Evolutionary conservation across 2,888 invertebrate genomes (phyloP), one percentile per base, ranked within the genome.

Genomic region (Dendrolimus pini): DNA sequence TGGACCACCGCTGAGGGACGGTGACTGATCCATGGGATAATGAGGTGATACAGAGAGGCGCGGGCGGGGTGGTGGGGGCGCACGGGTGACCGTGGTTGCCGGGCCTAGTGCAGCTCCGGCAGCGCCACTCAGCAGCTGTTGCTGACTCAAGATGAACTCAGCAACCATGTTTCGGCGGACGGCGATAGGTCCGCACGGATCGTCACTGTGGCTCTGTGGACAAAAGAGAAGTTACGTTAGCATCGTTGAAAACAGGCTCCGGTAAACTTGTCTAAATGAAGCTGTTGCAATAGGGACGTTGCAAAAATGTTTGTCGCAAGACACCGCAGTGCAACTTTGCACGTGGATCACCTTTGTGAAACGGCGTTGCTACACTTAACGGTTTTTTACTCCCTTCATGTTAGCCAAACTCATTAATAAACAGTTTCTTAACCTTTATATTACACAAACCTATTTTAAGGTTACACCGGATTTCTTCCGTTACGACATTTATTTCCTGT

Each of bases 111-210:
- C 72, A 0, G 80, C 80, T n/a, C 84, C 85, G 41, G 82, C 87
- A 41, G 81, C 80, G 12, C 73, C 78, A 54, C 78, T 75, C 69
- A 90, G 72, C 80, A 90, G 78, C 75, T 87, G 91, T 73, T 93
- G 94, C 82, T 94, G 95, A 78, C 95, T 95, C 83, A 95, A 92
- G 78, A 95, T 94, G 86, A 96, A 95, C 92, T 96, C 96, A 86
- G 96, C 96, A 89, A 96, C 96, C 95, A 96, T 96, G 93, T 95
- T 95, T 92, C 93, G 94, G 87, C 94, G 93, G 88, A 89, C 89
- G 72, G 77, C 76, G 69, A 76, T 77, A 58, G 82, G 88, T 80
- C 91, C 91, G 91, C 88, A 83, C 82, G 83, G 80, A 77, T 87
- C 86, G 69, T 87, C 86, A 70, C 71, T 74, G 83, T 86, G 83